Conservation (phyloP, 2,888 invertebrate species). For the Orthonevra nobilis region DNA sequence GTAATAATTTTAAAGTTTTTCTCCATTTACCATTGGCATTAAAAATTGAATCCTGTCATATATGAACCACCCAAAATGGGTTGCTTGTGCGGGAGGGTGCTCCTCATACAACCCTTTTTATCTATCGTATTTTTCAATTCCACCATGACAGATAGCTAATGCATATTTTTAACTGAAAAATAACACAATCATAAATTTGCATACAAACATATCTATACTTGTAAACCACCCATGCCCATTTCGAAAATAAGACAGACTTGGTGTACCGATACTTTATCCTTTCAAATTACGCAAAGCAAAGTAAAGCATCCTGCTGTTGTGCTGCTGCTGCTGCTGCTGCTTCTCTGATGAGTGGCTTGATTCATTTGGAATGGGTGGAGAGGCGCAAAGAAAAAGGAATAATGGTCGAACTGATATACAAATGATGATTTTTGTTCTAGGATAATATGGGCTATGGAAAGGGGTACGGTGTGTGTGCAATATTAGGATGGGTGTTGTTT, state of each 20-base stretch:
- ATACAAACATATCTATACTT: constrained; percentile 61
- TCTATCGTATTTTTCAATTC: constrained; percentile 53
- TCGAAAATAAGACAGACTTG: constrained; percentile 58
- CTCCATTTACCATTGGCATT: constrained; percentile 27
- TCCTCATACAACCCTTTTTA: constrained; percentile 51
- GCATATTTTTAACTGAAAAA: constrained; percentile 69
- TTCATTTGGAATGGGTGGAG: neutral
- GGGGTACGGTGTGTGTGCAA: neutral
- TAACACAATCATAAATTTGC: constrained; percentile 69
- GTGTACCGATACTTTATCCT: constrained; percentile 62
- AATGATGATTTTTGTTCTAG: constrained; percentile 69
- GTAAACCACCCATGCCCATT: no score
- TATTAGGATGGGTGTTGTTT: constrained; percentile 42
- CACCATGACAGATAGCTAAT: constrained; percentile 68
- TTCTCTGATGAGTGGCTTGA: constrained; percentile 26
- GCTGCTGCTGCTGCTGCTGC: constrained; percentile 22
- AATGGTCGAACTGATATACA: constrained; percentile 70
- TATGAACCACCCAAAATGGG: constrained; percentile 10
- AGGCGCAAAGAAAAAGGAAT: constrained; percentile 54
- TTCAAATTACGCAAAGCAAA: constrained; percentile 52
- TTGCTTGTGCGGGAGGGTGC: constrained; percentile 14
- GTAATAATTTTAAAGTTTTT: constrained; percentile 57
- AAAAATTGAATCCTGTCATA: constrained; percentile 64
- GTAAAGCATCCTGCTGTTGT: constrained; percentile 54
- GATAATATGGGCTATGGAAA: neutral